phyloP scores from a whole-genome alignment of 1,140 invertebrate genomes.

The Calliopsis andreniformis region DNA sequence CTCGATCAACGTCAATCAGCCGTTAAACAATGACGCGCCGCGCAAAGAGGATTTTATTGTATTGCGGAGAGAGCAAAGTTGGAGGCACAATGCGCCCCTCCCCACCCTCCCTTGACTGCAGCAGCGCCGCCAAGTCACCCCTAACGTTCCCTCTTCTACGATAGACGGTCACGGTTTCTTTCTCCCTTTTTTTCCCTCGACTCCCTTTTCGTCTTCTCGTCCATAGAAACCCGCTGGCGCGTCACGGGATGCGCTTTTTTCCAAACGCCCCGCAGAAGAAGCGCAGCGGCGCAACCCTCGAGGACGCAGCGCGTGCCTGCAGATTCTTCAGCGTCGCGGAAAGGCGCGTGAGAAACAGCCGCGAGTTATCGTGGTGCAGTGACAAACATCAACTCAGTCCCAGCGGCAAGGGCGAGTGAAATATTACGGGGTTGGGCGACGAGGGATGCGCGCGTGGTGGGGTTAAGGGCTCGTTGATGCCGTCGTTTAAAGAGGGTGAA shows the following conservation, averaged over 20 bases:
- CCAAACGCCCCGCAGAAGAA: too few relatives aligned
- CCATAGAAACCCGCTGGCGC: background rate
- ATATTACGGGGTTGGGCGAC: constrained; percentile 36
- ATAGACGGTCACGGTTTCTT: background rate
- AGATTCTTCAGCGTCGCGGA: background rate
- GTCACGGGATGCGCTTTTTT: constrained; percentile 54
- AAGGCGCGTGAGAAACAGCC: constrained; percentile 15
- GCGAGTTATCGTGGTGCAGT: background rate
- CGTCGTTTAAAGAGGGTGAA: constrained; percentile 30
- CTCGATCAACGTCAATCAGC: constrained; percentile 79
- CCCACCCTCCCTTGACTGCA: constrained; percentile 6
- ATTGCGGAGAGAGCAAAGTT: constrained; percentile 74
- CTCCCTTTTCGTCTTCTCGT: background rate
- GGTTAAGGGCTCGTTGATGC: constrained; percentile 23
- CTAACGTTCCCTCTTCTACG: background rate
- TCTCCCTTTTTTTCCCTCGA: constrained; percentile 16
- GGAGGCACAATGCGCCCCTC: constrained; percentile 56
- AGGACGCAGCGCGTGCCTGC: background rate
- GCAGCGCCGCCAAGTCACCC: constrained; percentile 42
- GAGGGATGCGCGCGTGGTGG: constrained; percentile 9
- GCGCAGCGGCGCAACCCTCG: background rate
- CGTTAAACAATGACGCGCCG: constrained; percentile 76
- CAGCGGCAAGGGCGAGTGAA: constrained; percentile 49
- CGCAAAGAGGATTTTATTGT: constrained; percentile 79
- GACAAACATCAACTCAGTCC: constrained; percentile 44